Evolutionary conservation across 2,113 vertebrate species (phyloP).

Genomic region (Australoheros scitulus): DNA sequence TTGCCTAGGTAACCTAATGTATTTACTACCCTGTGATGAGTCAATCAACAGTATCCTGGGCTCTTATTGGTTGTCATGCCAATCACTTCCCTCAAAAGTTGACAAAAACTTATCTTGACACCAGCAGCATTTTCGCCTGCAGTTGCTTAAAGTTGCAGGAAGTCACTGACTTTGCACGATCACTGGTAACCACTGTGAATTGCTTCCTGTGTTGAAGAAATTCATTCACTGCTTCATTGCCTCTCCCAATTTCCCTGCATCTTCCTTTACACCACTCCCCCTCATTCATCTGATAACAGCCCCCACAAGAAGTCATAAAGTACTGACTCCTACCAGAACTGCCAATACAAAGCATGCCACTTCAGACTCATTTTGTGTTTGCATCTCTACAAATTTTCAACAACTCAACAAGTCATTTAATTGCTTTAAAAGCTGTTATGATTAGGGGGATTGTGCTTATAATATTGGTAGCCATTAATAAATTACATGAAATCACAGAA

Average conservation of each 20-base stretch:
- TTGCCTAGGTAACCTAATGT: no score
- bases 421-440: background rate
- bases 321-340: background rate
- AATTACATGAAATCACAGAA: background rate
- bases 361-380: background rate
- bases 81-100: no score
- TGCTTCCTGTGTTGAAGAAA: no score
- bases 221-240: background rate
- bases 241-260: background rate
- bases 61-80: no score
- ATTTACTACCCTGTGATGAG: no score
- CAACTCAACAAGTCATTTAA: background rate
- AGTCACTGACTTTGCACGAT: background rate
- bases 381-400: background rate
- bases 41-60: no score
- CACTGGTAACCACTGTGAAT: no score
- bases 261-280: background rate
- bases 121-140: background rate
- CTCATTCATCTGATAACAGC: background rate
- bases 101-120: background rate
- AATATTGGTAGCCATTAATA: background rate
- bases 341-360: background rate
- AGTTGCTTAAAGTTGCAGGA: background rate
- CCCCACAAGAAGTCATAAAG: background rate
- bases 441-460: background rate